Base-by-base conservation (phyloP, 2,888 invertebrate species). In the Eumacrocentrus americanus region DNA sequence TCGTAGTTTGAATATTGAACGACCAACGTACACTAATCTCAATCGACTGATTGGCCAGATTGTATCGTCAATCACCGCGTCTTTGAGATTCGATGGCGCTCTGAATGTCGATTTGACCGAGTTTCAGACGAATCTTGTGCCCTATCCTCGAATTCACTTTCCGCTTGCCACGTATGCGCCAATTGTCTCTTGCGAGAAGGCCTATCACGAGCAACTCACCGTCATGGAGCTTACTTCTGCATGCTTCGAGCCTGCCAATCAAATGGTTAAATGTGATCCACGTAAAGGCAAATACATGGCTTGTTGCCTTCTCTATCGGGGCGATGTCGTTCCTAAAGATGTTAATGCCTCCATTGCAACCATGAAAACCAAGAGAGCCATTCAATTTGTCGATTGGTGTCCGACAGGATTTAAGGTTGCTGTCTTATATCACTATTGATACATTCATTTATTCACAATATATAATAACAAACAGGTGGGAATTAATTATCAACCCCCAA, bases 21-120 rank as follows among this genome's bases (percentile, higher is more conserved):
- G 89, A 16, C 91, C 90, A 7, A 86, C 88, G 0, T 91, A 90
- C 79, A 84, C 85, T 4, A 89, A 89, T 75, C 77, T 91, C 16
- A 91, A 91, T 74, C 83, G 90, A 4, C 77, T 88, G 52, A 86
- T 88, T 66, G 86, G 84, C 3, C 87, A 87, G 74, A 85, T 88
- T 58, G 87, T 81, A 4, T 85, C 72, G 12, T 80, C 84, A 51
- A 86, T 87, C 68, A 86, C 86, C 0, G 86, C 87, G 1, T 86
- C 86, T 2, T 78, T 86, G 38, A 82, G 86, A 40, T 87, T 87
- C 74, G 86, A 85, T 72, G 86, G 87, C 23, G 86, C 87, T 2
- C 78, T 87, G 37, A 88, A 87, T 72, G 86, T 87, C 16, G 87
- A 87, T 71, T 76, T 87, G 34, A 86, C 85, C 1, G 87, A 88